Base-by-base conservation (phyloP, 2,113 vertebrate genomes). In the Python bivittatus region DNA sequence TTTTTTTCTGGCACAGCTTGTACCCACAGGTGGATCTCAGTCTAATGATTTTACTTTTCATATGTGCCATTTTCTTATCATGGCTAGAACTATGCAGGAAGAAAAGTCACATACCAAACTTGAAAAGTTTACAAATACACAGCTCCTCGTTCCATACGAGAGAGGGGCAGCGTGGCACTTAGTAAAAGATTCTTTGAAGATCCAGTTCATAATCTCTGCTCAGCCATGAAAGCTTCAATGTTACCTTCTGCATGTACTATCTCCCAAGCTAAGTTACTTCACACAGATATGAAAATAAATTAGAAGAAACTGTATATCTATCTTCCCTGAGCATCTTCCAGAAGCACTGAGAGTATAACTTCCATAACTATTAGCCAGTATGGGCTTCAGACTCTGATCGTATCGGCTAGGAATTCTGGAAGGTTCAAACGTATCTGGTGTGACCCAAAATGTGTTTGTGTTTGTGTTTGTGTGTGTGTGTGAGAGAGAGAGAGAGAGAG, bases 61-160 rank as follows among this genome's bases (percentile, higher is more conserved):
- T 9, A 27, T n/a, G 7, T 72, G 44, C 27, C 60, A 27, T 17
- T n/a, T 4, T 27, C 84, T 56, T 25, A 11, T 29, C 44, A 4
- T 29, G 8, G 29, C n/a, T 27, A 54, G 48, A 79, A 79, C 27
- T 15, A 33, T 22, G 44, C 1, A 11, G 25, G 56, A 20, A 7
- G 58, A 6, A 3, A 42, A 23, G 29, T 6, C 56, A 33, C 57
- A 42, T 48, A 15, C 42, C n/a, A 54, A 33, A 1, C 7, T 42
- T 38, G 44, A 38, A 60, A 52, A 42, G 33, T 17, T 57, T 93
- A 95, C 15, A 56, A 0, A 0, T 84, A 48, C 84, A 64, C 56
- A 79, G 79, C 84, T 68, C 56, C 33, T 1, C 94, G 48, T 60
- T 48, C 64, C 87, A 88, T 88, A 90, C 90, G 92, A 86, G 38